Evolutionary conservation across 1,140 invertebrate species (phyloP).

Genomic region (Leptinotarsa texana): DNA sequence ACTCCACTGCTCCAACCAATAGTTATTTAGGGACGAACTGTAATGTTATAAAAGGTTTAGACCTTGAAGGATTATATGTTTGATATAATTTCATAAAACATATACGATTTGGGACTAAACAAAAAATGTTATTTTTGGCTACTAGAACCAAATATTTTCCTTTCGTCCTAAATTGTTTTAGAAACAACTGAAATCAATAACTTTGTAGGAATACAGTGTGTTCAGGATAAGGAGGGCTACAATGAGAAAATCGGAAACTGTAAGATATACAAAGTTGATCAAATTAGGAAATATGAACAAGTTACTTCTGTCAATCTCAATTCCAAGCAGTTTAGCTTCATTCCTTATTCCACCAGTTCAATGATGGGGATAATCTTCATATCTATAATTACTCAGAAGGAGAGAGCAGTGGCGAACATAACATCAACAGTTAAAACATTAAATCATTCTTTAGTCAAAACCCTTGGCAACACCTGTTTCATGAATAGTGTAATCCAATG

Average conservation of each 20-base stretch:
- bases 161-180: not conserved
- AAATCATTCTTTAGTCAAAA: too few relatives aligned
- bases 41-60: constrained; percentile 16
- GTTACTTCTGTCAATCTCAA: too few relatives aligned
- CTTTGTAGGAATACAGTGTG: not conserved
- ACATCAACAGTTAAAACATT: too few relatives aligned
- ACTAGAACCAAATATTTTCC: not conserved
- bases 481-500: too few relatives aligned
- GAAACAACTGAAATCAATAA: not conserved
- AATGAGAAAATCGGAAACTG: not conserved
- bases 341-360: too few relatives aligned
- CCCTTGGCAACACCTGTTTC: too few relatives aligned
- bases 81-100: not conserved
- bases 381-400: too few relatives aligned
- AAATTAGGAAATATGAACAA: too few relatives aligned
- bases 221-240: not conserved
- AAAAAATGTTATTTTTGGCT: not conserved
- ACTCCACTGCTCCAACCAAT: constrained; percentile 19
- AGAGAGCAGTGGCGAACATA: too few relatives aligned
- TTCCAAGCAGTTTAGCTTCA: too few relatives aligned
- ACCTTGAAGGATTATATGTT: not conserved
- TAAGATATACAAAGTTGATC: too few relatives aligned
- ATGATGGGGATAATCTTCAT: too few relatives aligned
- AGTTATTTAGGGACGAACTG: constrained; percentile 23
- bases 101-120: not conserved